Base-by-base conservation (phyloP, 2,888 invertebrate species). In the Oxycera nigricornis region DNA sequence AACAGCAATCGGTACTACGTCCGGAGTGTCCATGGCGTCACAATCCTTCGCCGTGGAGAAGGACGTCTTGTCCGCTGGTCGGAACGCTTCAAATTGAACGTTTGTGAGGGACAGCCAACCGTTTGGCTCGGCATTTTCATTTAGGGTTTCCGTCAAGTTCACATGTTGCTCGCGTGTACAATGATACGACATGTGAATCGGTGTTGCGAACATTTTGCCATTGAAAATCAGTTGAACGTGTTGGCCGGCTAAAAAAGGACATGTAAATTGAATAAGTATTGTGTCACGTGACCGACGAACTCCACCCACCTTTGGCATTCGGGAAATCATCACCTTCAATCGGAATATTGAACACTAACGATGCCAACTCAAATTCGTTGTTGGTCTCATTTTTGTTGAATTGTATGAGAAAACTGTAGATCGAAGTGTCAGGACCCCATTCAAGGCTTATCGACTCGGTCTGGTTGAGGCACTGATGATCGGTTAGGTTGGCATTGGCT, bases 1-100 rank as follows among this genome's bases (percentile, higher is more conserved):
- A 77, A 99, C 98, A 24, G 95, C 96, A 82, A 99, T 97, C 26
- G 98, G 98, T 74, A 99, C 97, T 77, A 96, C 90, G 87, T 98
- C 98, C 17, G 94, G 91, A 3, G 93, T 91, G 80, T 91, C 91
- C 41, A 88, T 87, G 74, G 90, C 87, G 79, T 89, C 89, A 84
- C 95, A 95, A 81, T 94, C 92, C 87, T 89, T 85, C 89, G 93
- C 91, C 76, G 88, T 84, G 74, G 90, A 90, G 85, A 93, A 94
- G 1, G 83, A 82, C n/a, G 86, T 86, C n/a, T 79, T 76, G 28
- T 87, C 85, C 0, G 84, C 82, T 14, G 83, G 84, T 77, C 88
- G 87, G 88, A 92, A 95, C 2, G 94, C 94, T 85, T 94, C 91
- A 80, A 92, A 87, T 82, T 93, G 93, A 57, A 94, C 86, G 75